Conservation (phyloP, 2,797 vertebrate species). For the Lagocephalus sceleratus region DNA sequence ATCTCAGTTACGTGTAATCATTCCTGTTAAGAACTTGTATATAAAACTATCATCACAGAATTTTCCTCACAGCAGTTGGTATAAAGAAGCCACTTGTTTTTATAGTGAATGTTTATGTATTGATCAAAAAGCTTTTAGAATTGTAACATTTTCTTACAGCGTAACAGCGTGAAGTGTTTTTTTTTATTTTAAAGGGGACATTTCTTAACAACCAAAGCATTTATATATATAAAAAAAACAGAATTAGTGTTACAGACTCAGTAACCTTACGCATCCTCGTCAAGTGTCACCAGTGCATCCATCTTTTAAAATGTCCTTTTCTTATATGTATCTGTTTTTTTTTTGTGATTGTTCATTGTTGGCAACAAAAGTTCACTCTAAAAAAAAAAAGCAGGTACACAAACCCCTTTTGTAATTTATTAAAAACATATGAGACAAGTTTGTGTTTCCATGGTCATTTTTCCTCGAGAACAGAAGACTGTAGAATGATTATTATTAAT, state of each 20-base stretch:
- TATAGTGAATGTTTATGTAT: slow-evolving; percentile 31
- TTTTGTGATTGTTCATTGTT: slow-evolving; percentile 43
- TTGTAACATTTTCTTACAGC: slow-evolving; percentile 6
- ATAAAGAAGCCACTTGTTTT: slow-evolving; percentile 41
- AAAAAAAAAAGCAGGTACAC: slow-evolving; percentile 71
- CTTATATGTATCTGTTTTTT: slow-evolving; percentile 48
- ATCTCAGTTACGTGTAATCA: slow-evolving; percentile 31
- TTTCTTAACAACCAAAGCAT: slow-evolving; percentile 63
- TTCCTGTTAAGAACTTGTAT: slow-evolving; percentile 36
- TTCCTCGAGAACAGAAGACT: no score
- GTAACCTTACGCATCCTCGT: slow-evolving; percentile 46
- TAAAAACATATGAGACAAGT: slow-evolving; percentile 66
- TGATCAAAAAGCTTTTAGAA: slow-evolving; percentile 50
- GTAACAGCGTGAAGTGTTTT: slow-evolving; percentile 20
- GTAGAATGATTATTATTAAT: no score
- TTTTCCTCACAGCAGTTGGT: slow-evolving; percentile 13
- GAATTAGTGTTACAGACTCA: slow-evolving; percentile 23
- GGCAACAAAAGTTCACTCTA: slow-evolving; percentile 60
- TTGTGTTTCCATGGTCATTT: no score
- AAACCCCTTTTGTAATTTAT: slow-evolving; percentile 80
- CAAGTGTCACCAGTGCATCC: slow-evolving; percentile 49
- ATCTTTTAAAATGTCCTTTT: slow-evolving; percentile 53
- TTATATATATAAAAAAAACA: slow-evolving; percentile 36
- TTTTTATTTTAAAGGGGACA: slow-evolving; percentile 41
- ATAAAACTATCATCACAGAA: slow-evolving; percentile 30